These are phyloP conservation scores for Radopholus similis DNA, from an alignment of 1,140 invertebrate genomes.

Conservation along the genomic window DNA sequence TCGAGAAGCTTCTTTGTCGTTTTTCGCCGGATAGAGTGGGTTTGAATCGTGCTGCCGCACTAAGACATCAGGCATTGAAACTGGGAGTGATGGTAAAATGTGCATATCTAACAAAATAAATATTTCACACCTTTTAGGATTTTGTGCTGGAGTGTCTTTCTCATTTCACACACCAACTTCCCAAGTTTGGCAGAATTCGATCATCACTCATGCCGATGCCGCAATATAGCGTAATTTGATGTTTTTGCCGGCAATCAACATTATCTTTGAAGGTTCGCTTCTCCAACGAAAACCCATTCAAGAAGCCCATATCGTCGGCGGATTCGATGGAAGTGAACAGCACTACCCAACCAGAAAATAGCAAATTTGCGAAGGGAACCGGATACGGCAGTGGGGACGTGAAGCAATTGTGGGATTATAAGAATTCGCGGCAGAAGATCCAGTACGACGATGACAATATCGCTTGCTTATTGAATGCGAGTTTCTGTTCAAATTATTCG, in stretches of 20 bases:
- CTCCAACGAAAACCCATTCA: neutral
- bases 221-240: conserved; percentile 7
- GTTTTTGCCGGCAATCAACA: neutral
- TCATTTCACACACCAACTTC: conserved; percentile 18
- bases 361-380: conserved; percentile 1
- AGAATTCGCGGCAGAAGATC: neutral
- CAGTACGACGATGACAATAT: conserved; percentile 17
- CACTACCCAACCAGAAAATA: neutral
- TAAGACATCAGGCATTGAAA: conserved; percentile 15
- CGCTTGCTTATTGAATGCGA: conserved; percentile 1
- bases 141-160: conserved; percentile 21
- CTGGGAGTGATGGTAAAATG: conserved; percentile 18
- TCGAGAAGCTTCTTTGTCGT: conserved; percentile 16
- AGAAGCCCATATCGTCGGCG: neutral
- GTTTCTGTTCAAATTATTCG: neutral
- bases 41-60: neutral
- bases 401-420: neutral
- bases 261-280: neutral
- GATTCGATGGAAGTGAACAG: neutral
- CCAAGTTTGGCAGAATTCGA: conserved; percentile 3
- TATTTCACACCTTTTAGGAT: neutral
- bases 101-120: neutral
- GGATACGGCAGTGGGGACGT: conserved; percentile 6
- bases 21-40: neutral
- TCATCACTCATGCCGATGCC: conserved; percentile 9